Evolutionary conservation across 2,113 vertebrate genomes (phyloP).

Genomic region (Zapus hudsonius): DNA sequence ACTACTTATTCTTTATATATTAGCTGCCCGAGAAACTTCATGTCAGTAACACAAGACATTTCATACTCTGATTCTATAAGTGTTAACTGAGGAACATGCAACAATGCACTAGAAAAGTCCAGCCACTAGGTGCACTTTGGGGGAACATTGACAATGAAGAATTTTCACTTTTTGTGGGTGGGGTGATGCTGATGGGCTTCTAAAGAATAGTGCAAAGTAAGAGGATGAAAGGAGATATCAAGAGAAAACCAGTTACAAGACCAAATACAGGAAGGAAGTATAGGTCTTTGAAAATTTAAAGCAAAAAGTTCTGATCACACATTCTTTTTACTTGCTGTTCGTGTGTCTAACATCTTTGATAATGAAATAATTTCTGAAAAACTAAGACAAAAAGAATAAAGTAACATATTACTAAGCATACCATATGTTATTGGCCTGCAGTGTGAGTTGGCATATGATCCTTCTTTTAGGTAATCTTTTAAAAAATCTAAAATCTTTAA

Average conservation of each 20-base stretch:
- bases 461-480: too few species aligned
- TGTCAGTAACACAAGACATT: background rate
- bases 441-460: background rate
- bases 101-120: background rate
- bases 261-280: background rate
- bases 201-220: background rate
- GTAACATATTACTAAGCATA: background rate
- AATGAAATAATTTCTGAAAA: background rate
- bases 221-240: background rate
- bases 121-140: background rate
- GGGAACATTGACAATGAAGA: background rate
- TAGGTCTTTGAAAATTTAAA: background rate
- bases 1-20: background rate
- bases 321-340: background rate
- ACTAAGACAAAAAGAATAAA: background rate
- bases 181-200: background rate
- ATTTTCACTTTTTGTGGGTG: accelerated
- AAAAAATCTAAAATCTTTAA: background rate
- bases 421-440: background rate
- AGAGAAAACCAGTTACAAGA: background rate
- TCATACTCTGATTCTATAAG: accelerated
- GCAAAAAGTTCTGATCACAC: background rate
- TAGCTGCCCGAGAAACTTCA: background rate
- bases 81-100: background rate
- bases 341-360: background rate